phyloP scores from a whole-genome alignment of 2,797 vertebrate species.

The Notamacropus eugenii region DNA sequence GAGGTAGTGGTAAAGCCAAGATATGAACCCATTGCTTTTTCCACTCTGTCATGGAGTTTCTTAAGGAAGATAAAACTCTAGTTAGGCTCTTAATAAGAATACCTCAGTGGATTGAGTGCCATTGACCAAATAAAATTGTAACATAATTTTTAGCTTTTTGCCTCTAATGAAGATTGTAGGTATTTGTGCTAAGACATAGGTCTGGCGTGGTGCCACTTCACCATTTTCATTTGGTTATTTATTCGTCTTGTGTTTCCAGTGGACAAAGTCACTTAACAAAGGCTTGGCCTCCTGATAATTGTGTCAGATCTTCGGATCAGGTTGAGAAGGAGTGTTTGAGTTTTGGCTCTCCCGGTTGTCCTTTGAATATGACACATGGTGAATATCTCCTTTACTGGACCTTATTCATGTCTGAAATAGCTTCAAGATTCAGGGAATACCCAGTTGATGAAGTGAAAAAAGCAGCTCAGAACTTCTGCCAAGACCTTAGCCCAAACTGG shows the following conservation, averaged over 20 bases:
- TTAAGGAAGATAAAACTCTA: not conserved
- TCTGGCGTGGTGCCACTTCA: not conserved
- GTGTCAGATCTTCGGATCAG: constrained; percentile 25
- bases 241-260: constrained; percentile 1
- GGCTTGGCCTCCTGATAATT: not conserved
- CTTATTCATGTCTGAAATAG: constrained; percentile 57
- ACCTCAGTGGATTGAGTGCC: not conserved
- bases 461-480: constrained; percentile 3
- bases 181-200: constrained; percentile 6
- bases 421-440: constrained; percentile 20
- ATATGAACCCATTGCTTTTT: not conserved
- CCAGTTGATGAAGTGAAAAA: constrained; percentile 27
- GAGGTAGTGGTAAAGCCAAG: not conserved
- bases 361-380: constrained; percentile 35
- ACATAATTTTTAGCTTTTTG: not conserved
- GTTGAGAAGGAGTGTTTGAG: not conserved
- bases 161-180: not conserved
- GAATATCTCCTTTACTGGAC: constrained; percentile 37
- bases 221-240: constrained; percentile 27
- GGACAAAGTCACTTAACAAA: not conserved
- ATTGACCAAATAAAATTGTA: not conserved
- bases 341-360: not conserved
- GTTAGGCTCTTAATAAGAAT: not conserved
- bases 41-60: not conserved
- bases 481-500: constrained; percentile 6